Evolutionary conservation across 2,113 vertebrate genomes (phyloP).

Genomic region (Lethenteron reissneri): DNA sequence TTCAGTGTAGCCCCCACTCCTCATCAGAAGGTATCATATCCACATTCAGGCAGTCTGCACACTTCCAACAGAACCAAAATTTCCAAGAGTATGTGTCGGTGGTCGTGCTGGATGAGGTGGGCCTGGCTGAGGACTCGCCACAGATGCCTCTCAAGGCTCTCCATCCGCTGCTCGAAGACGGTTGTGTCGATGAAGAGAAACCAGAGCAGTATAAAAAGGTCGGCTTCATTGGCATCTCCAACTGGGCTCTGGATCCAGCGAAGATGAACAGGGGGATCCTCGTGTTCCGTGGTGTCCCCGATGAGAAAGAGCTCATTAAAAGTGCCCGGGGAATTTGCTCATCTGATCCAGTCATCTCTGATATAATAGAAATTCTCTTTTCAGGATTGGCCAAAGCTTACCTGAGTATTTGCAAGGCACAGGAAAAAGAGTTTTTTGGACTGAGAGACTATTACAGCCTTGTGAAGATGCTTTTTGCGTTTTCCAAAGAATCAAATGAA

Average conservation of each 20-base stretch:
- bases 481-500: constrained; percentile 16
- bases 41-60: constrained; percentile 32
- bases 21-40: constrained; percentile 36
- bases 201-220: constrained; percentile 32
- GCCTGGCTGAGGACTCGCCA: constrained; percentile 37
- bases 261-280: constrained; percentile 47
- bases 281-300: constrained; percentile 32
- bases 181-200: constrained; percentile 30
- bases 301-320: constrained; percentile 27
- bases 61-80: constrained; percentile 35
- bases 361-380: constrained; percentile 26
- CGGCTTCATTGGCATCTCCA: constrained; percentile 41
- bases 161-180: constrained; percentile 38
- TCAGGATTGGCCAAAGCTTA: constrained; percentile 27
- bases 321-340: constrained; percentile 35
- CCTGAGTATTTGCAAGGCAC: constrained; percentile 23
- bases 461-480: constrained; percentile 30
- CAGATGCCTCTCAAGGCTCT: constrained; percentile 40
- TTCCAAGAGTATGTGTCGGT: constrained; percentile 34
- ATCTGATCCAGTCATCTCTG: constrained; percentile 15
- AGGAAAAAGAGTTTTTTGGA: constrained; percentile 31
- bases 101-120: constrained; percentile 37
- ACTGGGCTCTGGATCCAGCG: constrained; percentile 42
- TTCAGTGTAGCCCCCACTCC: constrained; percentile 43
- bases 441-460: constrained; percentile 37